Conservation (phyloP, 23 tunicate genomes). For the Halocynthia aurantium region DNA sequence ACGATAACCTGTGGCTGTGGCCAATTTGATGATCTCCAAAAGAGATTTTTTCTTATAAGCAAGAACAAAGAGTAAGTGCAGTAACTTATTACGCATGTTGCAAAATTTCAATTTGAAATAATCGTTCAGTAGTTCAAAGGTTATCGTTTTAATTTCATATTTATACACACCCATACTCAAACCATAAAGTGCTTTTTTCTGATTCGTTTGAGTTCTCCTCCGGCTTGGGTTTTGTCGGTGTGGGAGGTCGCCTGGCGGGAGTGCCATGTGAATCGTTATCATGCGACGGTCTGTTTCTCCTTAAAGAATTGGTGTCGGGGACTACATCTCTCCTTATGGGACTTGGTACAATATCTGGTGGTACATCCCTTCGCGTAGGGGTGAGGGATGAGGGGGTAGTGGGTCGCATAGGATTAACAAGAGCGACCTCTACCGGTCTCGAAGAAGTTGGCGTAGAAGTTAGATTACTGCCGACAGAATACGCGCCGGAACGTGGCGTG, state of each 20-base stretch:
- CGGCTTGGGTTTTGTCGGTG: constrained; percentile 29
- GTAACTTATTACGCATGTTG: no score
- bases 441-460: constrained; percentile 75
- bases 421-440: constrained; percentile 26
- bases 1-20: no score
- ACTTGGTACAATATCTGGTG: constrained; percentile 50
- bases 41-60: no score
- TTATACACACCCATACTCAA: constrained; percentile 87
- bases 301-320: constrained; percentile 29
- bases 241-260: constrained; percentile 36
- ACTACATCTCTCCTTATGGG: constrained; percentile 82
- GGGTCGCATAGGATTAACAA: constrained; percentile 31
- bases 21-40: no score
- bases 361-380: constrained; percentile 60
- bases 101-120: no score
- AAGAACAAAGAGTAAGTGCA: no score
- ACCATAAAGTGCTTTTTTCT: constrained; percentile 81
- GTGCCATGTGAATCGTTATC: background rate
- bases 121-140: no score
- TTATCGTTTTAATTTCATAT: no score
- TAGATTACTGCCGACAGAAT: background rate
- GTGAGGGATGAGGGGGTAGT: background rate
- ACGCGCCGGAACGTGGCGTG: constrained; percentile 10
- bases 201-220: constrained; percentile 39
- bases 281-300: constrained; percentile 21